Base-by-base conservation (phyloP, 2,888 invertebrate species). In the Ectemnius cavifrons region DNA sequence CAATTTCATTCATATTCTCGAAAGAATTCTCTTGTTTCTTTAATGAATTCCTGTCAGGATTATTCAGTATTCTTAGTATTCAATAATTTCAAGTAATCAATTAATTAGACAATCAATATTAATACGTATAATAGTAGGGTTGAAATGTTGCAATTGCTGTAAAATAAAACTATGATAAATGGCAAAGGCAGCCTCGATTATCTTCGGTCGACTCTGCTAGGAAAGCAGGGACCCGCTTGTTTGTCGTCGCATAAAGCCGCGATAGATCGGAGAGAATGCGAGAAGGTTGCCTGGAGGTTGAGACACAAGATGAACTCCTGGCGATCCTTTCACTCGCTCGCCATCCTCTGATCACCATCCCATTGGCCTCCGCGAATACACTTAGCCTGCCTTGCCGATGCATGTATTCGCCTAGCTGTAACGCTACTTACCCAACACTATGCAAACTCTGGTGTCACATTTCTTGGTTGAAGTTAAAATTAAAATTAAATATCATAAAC, bases 281-380 rank as follows among this genome's bases (percentile, higher is more conserved):
- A 71, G 79, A 79, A 80, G 79, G 75, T 75, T 80, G 77, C 57
- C 20, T 46, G 75, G 76, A 77, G 70, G 80, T 79, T 79, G 79
- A 80, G 74, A 77, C 79, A 75, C 81, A 68, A 80, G 84, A 85
- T 84, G 85, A 85, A 85, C 80, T 82, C 82, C 75, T 77, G 82
- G 63, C 80, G 81, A 79, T 86, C 86, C 86, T 86, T 86, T 86
- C 86, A 86, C 86, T 85, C 84, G 72, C 37, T 37, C 37, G 80
- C 80, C 71, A 75, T 79, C 77, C 79, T 77, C 77, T 74, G 84
- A 82, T 84, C 37, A 85, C 73, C 73, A 47, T n/a, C 47, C 13
- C 47, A 79, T 80, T 80, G 79, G 81, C 74, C 46, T 78, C 74
- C 71, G 77, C 76, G 62, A 68, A 71, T 67, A 69, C 67, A 72